Conservation (phyloP, 2,888 invertebrate genomes). For the Amblyjoppa proteus region DNA sequence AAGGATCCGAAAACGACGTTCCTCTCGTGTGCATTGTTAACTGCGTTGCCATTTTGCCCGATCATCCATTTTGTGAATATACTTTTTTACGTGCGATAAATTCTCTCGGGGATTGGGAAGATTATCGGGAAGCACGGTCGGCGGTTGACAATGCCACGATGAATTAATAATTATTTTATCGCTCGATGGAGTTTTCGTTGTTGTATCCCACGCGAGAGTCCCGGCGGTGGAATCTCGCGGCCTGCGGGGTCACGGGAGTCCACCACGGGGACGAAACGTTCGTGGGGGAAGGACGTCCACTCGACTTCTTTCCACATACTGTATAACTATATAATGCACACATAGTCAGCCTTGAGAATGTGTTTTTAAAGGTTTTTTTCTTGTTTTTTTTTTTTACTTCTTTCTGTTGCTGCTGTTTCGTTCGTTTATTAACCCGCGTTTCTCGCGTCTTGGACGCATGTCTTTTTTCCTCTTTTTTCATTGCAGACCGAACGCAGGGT, state of each 20-base stretch:
- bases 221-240: constrained; percentile 51
- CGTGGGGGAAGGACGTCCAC: constrained; percentile 66
- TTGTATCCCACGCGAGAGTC: constrained; percentile 17
- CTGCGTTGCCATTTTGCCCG: constrained; percentile 79
- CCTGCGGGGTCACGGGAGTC: constrained; percentile 62
- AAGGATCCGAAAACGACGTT: constrained; percentile 27
- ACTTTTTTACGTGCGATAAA: constrained; percentile 4
- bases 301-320: constrained; percentile 29
- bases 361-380: constrained; percentile 14
- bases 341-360: background rate
- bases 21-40: constrained; percentile 34
- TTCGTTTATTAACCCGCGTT: constrained; percentile 16
- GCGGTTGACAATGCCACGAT: background rate
- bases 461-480: constrained; percentile 73
- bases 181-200: constrained; percentile 14
- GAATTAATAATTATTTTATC: constrained; percentile 15
- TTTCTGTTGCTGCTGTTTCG: background rate
- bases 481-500: constrained; percentile 89
- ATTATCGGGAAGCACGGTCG: constrained; percentile 6
- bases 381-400: constrained; percentile 10
- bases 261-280: constrained; percentile 64
- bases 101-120: background rate
- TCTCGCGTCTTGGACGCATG: constrained; percentile 34
- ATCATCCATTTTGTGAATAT: constrained; percentile 79
- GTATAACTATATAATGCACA: background rate